Evolutionary conservation across 2,888 invertebrate species (phyloP).

Genomic region (Drosophila monieri): DNA sequence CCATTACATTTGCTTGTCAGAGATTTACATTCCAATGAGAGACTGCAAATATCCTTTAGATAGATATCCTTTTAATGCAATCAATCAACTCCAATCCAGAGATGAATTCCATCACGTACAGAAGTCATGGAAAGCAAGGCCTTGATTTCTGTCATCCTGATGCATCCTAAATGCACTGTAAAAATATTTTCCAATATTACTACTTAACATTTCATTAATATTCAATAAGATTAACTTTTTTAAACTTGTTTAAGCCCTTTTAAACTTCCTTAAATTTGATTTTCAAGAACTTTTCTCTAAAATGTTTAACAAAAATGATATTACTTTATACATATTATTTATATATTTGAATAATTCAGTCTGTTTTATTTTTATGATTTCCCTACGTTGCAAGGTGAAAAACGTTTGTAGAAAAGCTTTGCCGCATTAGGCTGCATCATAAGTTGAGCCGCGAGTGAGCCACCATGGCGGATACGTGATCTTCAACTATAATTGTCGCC

Average conservation of each 20-base stretch:
- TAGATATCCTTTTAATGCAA: conserved; percentile 2
- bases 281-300: too few species aligned
- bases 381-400: not conserved
- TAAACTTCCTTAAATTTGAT: too few species aligned
- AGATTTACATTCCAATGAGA: not conserved
- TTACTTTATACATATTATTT: too few species aligned
- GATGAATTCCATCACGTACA: conserved; percentile 9
- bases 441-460: conserved; percentile 27
- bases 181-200: too few species aligned
- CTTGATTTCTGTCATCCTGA: conserved; percentile 7
- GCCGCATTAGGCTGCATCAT: conserved; percentile 7
- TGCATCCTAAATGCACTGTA: conserved; percentile 3
- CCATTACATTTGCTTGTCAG: not conserved
- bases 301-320: too few species aligned
- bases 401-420: conserved; percentile 1
- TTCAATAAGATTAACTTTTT: not conserved
- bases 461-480: conserved; percentile 37
- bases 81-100: conserved; percentile 17
- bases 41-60: not conserved
- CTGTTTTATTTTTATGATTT: too few species aligned
- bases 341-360: too few species aligned
- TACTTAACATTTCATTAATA: not conserved
- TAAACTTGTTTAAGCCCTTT: too few species aligned
- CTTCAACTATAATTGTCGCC: conserved; percentile 51
- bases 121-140: not conserved